Percentiles rank a stretch among this genome's conserved stretches.
Conservation (phyloP, 2,888 invertebrate genomes). For the Sphinx pinastri region DNA sequence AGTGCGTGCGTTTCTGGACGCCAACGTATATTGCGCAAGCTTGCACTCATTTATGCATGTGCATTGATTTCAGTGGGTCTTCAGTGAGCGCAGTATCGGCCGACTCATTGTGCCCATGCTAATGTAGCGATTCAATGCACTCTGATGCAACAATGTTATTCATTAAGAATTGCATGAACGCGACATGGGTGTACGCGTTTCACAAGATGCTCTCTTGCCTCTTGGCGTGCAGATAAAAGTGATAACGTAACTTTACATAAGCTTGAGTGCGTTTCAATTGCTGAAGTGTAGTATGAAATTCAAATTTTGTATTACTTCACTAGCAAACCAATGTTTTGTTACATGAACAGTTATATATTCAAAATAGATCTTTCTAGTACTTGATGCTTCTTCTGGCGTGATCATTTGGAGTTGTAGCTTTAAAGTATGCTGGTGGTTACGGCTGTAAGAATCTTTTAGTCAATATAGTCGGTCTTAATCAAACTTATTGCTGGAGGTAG, state of each 20-base stretch:
- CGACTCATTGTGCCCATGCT: conserved; percentile 61
- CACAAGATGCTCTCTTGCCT: conserved; percentile 40
- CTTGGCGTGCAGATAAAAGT: conserved; percentile 37
- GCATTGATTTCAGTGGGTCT: conserved; percentile 58
- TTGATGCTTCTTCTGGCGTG: too few relatives aligned
- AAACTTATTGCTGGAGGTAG: too few relatives aligned
- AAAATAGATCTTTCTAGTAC: too few relatives aligned
- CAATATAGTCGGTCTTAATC: too few relatives aligned
- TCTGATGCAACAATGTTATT: conserved; percentile 53
- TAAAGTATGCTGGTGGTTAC: too few relatives aligned
- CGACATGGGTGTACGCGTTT: conserved; percentile 40
- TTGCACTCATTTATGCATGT: conserved; percentile 53
- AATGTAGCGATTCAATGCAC: conserved; percentile 56
- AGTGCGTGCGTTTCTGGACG: conserved; percentile 45
- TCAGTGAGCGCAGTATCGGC: conserved; percentile 47
- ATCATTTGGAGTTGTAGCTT: too few relatives aligned
- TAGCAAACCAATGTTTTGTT: too few relatives aligned
- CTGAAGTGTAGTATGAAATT: neutral
- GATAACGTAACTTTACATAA: conserved; percentile 37
- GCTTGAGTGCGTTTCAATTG: conserved; percentile 12
- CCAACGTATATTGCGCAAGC: conserved; percentile 53
- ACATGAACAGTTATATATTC: too few relatives aligned
- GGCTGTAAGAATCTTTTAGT: too few relatives aligned
- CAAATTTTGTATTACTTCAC: neutral
- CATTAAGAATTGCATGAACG: conserved; percentile 48